phyloP scores from a whole-genome alignment of 1,140 invertebrate genomes.

The Spodoptera litura region DNA sequence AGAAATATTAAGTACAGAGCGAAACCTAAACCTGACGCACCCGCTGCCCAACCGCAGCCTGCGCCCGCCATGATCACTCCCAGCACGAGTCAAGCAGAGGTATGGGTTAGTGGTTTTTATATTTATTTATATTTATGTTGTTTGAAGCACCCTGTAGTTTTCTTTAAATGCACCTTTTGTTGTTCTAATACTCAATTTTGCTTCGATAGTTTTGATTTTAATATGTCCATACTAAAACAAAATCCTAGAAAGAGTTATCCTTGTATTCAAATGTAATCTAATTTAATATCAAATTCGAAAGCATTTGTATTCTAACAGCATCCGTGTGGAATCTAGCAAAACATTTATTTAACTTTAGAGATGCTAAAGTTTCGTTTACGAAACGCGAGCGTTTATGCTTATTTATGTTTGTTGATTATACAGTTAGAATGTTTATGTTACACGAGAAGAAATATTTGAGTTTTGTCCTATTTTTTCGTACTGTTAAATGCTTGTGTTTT shows the following conservation, averaged over 20 bases:
- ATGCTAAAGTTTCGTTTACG: background rate
- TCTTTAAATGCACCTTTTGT: conserved; percentile 10
- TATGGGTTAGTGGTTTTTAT: conserved; percentile 55
- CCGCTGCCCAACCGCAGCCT: conserved; percentile 51
- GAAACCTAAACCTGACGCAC: conserved; percentile 73
- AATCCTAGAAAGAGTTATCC: too few relatives aligned
- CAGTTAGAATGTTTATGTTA: background rate
- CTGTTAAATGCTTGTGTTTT: background rate
- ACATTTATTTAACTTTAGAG: background rate
- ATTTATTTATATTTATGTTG: conserved; percentile 22
- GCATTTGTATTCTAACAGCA: conserved; percentile 13
- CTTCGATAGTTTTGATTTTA: background rate
- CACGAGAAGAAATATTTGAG: background rate
- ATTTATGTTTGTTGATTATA: conserved; percentile 19
- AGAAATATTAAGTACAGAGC: conserved; percentile 91
- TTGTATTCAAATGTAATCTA: too few relatives aligned
- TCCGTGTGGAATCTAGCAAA: background rate
- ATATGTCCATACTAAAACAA: background rate
- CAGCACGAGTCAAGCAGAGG: conserved; percentile 86
- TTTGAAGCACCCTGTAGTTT: conserved; percentile 10
- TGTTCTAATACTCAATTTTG: background rate
- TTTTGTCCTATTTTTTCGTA: background rate
- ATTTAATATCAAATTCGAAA: background rate
- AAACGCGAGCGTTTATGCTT: conserved; percentile 11
- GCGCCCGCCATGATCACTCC: conserved; percentile 76